Conservation (phyloP, 2,888 invertebrate genomes). For the Amphipyra tragopoginis region DNA sequence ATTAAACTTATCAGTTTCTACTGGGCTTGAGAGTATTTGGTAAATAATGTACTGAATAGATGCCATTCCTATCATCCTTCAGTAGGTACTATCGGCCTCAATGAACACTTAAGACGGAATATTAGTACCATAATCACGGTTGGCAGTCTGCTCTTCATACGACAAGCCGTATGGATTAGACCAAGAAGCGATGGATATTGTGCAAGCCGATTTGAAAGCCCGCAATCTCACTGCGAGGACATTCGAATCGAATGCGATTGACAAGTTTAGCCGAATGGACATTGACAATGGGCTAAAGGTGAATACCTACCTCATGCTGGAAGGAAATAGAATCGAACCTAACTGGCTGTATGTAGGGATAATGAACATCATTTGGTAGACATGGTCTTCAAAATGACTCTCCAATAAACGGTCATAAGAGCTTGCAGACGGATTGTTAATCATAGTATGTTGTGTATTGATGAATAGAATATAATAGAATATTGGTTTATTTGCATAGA, state of each 20-base stretch:
- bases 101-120: neutral
- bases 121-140: constrained; percentile 4
- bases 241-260: neutral
- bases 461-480: too few species aligned
- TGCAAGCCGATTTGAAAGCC: too few species aligned
- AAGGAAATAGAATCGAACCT: neutral
- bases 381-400: too few species aligned
- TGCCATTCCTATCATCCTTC: neutral
- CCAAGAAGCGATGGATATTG: neutral
- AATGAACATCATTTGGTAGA: too few species aligned
- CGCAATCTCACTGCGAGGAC: neutral
- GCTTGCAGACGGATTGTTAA: too few species aligned
- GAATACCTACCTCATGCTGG: too few species aligned
- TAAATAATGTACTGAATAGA: too few species aligned
- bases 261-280: neutral
- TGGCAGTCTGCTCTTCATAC: constrained; percentile 19
- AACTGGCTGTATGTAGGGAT: neutral
- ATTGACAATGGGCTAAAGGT: neutral
- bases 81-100: neutral
- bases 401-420: too few species aligned
- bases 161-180: constrained; percentile 4
- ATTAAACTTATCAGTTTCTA: too few species aligned
- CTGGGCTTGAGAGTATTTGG: too few species aligned
- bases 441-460: too few species aligned
- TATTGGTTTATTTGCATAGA: too few species aligned